Percentiles rank a stretch among this genome's conserved stretches.
Evolutionary conservation across 2,113 vertebrate genomes (phyloP).

Genomic region (Noctilio leporinus): DNA sequence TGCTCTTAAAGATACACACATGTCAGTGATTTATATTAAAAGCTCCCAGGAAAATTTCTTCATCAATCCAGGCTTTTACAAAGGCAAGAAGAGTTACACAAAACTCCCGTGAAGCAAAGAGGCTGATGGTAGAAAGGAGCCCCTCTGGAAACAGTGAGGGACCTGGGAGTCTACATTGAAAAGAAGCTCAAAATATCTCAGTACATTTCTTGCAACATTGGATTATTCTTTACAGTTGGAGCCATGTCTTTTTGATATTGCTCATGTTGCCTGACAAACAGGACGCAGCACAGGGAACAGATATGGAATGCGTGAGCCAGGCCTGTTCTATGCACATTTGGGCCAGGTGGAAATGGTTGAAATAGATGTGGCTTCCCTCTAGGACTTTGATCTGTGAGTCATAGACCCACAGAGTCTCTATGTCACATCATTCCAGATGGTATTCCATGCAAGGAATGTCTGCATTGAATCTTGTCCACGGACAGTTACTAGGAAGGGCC

Average conservation of each 20-base stretch:
- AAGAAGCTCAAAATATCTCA: background rate
- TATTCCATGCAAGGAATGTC: background rate
- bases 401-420: background rate
- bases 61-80: background rate
- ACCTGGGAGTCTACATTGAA: background rate
- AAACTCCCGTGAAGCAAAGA: background rate
- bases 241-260: background rate
- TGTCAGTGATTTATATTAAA: background rate
- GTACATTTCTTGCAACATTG: background rate
- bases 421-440: background rate
- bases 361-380: background rate
- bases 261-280: background rate
- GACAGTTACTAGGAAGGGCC: background rate
- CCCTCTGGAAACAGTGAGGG: background rate
- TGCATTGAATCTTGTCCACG: background rate
- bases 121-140: background rate
- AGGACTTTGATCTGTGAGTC: background rate
- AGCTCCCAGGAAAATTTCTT: background rate
- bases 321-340: background rate
- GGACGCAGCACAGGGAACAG: background rate
- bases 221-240: background rate
- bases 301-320: background rate
- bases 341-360: background rate
- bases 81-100: background rate
- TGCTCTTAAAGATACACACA: fast-evolving